phyloP scores from a whole-genome alignment of 2,888 invertebrate species.

The Caenorhabditis sp. region DNA sequence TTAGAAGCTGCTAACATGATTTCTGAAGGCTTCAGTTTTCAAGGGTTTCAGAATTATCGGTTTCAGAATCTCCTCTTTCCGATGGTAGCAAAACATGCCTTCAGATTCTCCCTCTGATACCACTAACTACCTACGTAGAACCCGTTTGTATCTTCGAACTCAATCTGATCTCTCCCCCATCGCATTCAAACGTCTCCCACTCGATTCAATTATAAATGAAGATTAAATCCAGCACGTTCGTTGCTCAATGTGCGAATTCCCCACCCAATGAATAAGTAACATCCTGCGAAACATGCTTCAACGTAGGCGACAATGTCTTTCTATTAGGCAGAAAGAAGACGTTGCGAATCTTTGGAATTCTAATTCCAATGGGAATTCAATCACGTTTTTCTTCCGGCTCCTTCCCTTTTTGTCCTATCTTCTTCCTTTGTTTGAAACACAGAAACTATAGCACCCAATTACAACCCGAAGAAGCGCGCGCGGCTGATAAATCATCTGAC shows the following conservation, averaged over 20 bases:
- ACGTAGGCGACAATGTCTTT: constrained; percentile 21
- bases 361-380: constrained; percentile 45
- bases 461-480: not conserved
- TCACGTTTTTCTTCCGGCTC: constrained; percentile 34
- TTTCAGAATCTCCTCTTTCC: too few relatives aligned
- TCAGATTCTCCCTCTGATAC: not conserved
- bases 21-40: too few relatives aligned
- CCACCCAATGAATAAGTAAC: constrained; percentile 40
- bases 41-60: too few relatives aligned
- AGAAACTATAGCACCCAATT: constrained; percentile 26
- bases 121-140: not conserved
- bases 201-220: constrained; percentile 16
- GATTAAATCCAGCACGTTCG: constrained; percentile 27
- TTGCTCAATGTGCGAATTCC: constrained; percentile 28
- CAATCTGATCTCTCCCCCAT: constrained; percentile 6
- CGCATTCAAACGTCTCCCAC: not conserved
- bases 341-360: not conserved
- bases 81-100: too few relatives aligned
- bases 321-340: not conserved
- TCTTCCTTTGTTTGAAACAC: constrained; percentile 16
- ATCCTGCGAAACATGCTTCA: constrained; percentile 19
- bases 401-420: not conserved
- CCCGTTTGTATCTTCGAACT: not conserved
- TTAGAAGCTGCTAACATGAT: too few relatives aligned
- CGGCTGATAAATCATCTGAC: constrained; percentile 36